These are phyloP conservation scores for Abrostola triplasia DNA, from an alignment of 2,888 invertebrate genomes.

Conservation along the genomic window DNA sequence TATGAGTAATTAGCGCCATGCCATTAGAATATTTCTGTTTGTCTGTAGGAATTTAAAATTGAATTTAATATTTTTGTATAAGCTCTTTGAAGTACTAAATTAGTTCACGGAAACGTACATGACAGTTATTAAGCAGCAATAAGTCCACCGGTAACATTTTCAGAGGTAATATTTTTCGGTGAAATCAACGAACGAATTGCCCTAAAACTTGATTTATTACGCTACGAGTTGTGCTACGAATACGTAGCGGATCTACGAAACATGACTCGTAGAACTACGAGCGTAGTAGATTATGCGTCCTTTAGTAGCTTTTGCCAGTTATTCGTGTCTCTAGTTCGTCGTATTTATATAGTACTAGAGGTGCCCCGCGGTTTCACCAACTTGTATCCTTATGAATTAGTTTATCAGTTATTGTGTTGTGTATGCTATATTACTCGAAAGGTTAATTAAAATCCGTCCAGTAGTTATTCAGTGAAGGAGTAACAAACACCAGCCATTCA, in stretches of 20 bases:
- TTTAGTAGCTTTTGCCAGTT: conserved; percentile 17
- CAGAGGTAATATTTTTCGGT: conserved; percentile 24
- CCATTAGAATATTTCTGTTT: no score
- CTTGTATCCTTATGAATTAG: background rate
- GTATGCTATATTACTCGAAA: no score
- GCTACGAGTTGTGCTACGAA: conserved; percentile 55
- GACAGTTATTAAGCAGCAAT: no score
- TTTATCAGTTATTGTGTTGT: no score
- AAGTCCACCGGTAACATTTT: conserved; percentile 9
- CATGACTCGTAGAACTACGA: conserved; percentile 45
- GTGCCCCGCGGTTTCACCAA: background rate
- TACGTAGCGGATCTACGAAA: conserved; percentile 51
- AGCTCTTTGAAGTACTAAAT: no score
- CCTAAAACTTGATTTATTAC: conserved; percentile 46
- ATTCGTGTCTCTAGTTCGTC: background rate
- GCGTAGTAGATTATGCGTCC: conserved; percentile 17
- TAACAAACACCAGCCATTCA: no score
- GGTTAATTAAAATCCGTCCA: no score
- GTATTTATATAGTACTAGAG: background rate
- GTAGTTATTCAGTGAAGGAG: no score
- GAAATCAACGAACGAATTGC: conserved; percentile 26
- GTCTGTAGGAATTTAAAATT: no score
- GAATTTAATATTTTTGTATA: no score
- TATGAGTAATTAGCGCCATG: no score
- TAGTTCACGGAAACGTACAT: no score